Evolutionary conservation across 2,888 invertebrate genomes (phyloP), one percentile per base, ranked within the genome.

Genomic region (Phyllotreta striolata): DNA sequence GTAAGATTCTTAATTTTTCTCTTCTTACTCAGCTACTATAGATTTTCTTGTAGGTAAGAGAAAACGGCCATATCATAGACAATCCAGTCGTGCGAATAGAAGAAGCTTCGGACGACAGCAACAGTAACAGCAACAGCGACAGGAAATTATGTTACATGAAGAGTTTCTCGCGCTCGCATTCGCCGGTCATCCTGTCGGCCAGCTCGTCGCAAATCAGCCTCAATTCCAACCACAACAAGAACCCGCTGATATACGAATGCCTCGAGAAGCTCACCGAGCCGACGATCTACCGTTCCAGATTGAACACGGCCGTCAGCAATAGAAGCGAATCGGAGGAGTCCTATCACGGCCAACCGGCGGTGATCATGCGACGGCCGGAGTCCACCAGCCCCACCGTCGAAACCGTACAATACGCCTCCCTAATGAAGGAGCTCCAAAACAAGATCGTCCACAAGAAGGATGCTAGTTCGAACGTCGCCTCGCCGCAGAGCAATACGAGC

Each of bases 151-250:
- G 81, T 70, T 81, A 83, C 72, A 83, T 84, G 84, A 83, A 82
- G 69, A 84, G 84, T 70, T 84, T 84, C 72, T 84, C 84, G 1
- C 76, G 83, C 40, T 82, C 83, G 9, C 81, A 83, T 39, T 84
- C 84, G 6, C 84, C 84, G 6, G 79, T 80, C 8, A 74, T 80
- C 6, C 77, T 83, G 44, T 84, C 84, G 1, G 83, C 83, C n/a
- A 82, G 82, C 63, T 83, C 83, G n/a, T 83, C 83, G 12, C 82
- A 82, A 63, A 64, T 74, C 70, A 82, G 81, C 63, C 73, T 81
- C 59, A 79, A 78, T 66, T 73, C 68, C 14, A 68, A 60, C 44
- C 64, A 62, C 43, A 54, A 61, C 12, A 67, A 58, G 51, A 65
- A 64, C 40, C 81, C 80, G 14, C 80, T 79, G 9, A 81, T 82